These are phyloP conservation scores for Lethrus apterus DNA, from an alignment of 1,140 invertebrate genomes.

Conservation along the genomic window DNA sequence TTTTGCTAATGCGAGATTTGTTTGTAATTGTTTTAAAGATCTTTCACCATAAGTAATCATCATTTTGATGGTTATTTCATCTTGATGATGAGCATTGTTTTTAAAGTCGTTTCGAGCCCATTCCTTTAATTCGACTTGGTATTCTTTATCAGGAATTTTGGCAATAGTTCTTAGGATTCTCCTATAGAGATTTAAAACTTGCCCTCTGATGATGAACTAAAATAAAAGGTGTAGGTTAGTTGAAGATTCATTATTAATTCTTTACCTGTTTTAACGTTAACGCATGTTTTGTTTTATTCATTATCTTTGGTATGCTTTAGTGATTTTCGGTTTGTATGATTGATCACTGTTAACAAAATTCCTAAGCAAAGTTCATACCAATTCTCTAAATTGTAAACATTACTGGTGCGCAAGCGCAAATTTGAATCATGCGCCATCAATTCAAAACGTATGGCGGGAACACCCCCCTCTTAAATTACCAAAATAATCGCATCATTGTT, in stretches of 20 bases:
- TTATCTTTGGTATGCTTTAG: slow-evolving; percentile 3
- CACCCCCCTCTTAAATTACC: slow-evolving; percentile 15
- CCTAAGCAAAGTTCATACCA: too few relatives aligned
- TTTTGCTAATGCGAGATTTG: slow-evolving; percentile 49
- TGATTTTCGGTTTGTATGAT: too few relatives aligned
- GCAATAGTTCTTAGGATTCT: slow-evolving; percentile 60
- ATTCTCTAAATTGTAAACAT: too few relatives aligned
- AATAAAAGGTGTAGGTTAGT: too few relatives aligned
- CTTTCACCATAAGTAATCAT: slow-evolving; percentile 61
- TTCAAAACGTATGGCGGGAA: slow-evolving; percentile 15
- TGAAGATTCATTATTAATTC: too few relatives aligned
- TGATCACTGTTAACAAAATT: too few relatives aligned
- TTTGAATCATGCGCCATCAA: slow-evolving; percentile 7
- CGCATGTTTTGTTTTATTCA: slow-evolving; percentile 40
- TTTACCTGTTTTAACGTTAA: slow-evolving; percentile 50
- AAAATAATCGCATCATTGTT: slow-evolving; percentile 19
- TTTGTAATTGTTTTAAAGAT: slow-evolving; percentile 57
- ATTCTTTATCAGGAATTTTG: slow-evolving; percentile 55
- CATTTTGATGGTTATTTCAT: slow-evolving; percentile 63
- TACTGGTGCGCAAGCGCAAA: too few relatives aligned
- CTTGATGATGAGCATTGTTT: slow-evolving; percentile 55
- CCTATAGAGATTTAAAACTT: slow-evolving; percentile 68
- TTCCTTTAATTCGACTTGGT: slow-evolving; percentile 54
- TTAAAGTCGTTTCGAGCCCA: slow-evolving; percentile 68
- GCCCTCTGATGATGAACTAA: slow-evolving; percentile 67